phyloP scores from a whole-genome alignment of 2,797 vertebrate species.

The Tamandua tetradactyla region DNA sequence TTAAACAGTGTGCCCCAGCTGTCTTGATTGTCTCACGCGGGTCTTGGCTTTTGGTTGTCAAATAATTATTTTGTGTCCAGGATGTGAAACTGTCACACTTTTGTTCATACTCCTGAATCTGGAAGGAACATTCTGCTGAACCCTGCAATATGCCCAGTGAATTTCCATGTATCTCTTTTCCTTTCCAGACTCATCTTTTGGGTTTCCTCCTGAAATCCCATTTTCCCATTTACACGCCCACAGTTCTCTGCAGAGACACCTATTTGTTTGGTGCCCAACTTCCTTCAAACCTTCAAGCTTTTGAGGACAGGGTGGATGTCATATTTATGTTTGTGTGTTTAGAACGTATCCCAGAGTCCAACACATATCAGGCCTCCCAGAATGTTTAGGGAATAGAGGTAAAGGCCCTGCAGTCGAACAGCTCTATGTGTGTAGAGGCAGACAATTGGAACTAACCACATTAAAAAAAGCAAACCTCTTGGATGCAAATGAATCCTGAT shows the following conservation, averaged over 20 bases:
- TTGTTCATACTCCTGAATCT: not conserved
- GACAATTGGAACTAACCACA: not conserved
- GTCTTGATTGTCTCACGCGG: not conserved
- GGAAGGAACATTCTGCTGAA: not conserved
- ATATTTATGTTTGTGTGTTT: not conserved
- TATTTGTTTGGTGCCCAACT: not conserved
- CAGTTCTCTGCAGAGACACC: not conserved
- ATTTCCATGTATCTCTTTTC: not conserved
- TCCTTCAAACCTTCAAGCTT: constrained; percentile 18
- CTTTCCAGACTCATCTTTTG: not conserved
- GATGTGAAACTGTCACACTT: not conserved
- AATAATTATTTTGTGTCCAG: not conserved
- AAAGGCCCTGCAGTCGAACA: not conserved
- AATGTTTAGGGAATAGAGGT: not conserved
- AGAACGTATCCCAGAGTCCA: not conserved
- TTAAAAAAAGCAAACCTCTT: constrained; percentile 60
- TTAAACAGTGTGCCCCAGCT: not conserved
- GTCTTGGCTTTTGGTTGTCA: not conserved
- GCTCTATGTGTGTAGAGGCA: not conserved
- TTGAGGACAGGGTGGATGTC: not conserved
- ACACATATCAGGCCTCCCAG: not conserved
- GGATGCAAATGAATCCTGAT: constrained; percentile 60
- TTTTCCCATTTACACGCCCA: too few species aligned
- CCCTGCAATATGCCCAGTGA: not conserved
- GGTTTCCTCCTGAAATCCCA: not conserved